Conservation (phyloP, 2,797 vertebrate species). For the Danio tinwini region DNA sequence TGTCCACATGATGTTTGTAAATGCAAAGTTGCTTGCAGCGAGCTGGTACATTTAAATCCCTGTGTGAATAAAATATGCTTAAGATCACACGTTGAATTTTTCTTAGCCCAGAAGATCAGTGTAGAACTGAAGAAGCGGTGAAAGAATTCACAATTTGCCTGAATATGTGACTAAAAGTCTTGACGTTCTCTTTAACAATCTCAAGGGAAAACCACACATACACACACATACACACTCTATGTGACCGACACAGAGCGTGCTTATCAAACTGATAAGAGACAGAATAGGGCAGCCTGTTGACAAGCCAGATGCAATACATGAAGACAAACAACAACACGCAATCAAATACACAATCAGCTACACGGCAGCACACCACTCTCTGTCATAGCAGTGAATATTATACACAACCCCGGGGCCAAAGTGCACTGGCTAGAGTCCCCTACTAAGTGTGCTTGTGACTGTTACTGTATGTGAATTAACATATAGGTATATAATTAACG, state of each 20-base stretch:
- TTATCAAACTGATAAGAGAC: conserved; percentile 29
- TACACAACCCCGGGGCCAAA: too few relatives aligned
- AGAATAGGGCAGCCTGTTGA: not conserved
- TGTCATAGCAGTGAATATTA: not conserved
- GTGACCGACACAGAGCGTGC: not conserved
- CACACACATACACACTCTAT: conserved; percentile 32
- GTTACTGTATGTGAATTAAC: too few relatives aligned
- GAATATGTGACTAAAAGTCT: conserved; percentile 37
- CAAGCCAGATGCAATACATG: conserved; percentile 10
- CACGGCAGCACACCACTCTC: conserved; percentile 12
- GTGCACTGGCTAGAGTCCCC: too few relatives aligned
- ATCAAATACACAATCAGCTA: conserved; percentile 17
- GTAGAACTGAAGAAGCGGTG: conserved; percentile 27
- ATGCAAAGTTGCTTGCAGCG: conserved; percentile 9
- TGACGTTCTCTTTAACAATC: conserved; percentile 12
- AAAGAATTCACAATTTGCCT: conserved; percentile 36
- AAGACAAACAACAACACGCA: conserved; percentile 38
- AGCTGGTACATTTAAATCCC: conserved; percentile 36
- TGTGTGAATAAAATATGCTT: conserved; percentile 39
- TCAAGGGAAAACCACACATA: conserved; percentile 35
- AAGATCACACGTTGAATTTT: not conserved
- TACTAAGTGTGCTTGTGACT: too few relatives aligned
- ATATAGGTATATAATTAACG: too few relatives aligned
- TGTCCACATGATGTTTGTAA: not conserved
- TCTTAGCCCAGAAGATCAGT: conserved; percentile 29